Conservation (phyloP, 2,113 vertebrate genomes). For the Sinocyclocheilus grahami region DNA sequence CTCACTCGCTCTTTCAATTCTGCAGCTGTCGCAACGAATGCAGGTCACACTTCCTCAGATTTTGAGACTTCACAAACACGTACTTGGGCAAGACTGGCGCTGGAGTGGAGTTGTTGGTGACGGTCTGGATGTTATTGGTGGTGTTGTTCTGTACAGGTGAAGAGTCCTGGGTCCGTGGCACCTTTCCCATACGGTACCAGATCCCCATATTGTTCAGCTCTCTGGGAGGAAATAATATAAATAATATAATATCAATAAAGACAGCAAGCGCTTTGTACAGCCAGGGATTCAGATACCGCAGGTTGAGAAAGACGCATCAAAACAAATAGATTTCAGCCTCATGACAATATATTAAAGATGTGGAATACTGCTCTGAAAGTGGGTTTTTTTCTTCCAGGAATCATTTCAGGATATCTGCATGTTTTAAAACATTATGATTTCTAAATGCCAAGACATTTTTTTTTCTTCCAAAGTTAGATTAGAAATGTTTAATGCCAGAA, state of each 20-base stretch:
- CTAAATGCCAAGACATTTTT: too few relatives aligned
- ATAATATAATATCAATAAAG: not conserved
- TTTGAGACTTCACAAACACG: not conserved
- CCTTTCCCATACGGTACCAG: constrained; percentile 97
- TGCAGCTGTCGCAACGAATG: not conserved
- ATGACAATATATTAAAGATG: too few relatives aligned
- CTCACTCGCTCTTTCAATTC: not conserved
- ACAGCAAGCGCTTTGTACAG: not conserved
- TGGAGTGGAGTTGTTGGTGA: constrained; percentile 72
- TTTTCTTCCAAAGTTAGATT: too few relatives aligned
- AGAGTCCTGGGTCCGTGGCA: constrained; percentile 87
- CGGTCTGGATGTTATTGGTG: constrained; percentile 71
- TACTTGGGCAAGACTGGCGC: constrained; percentile 88
- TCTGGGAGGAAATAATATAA: constrained; percentile 61
- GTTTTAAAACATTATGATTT: not conserved
- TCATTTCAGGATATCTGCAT: too few relatives aligned
- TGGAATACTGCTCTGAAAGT: too few relatives aligned
- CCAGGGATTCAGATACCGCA: not conserved
- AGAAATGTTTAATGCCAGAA: too few relatives aligned
- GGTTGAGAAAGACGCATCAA: not conserved
- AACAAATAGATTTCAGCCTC: not conserved
- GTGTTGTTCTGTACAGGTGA: constrained; percentile 68
- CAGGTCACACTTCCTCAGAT: not conserved
- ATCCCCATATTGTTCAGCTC: constrained; percentile 98
- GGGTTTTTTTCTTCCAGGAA: too few relatives aligned